A percentile compares a stretch with the other conserved stretches of the same genome.
Conservation (phyloP, 2,797 vertebrate species). For the Phoebastria nigripes region DNA sequence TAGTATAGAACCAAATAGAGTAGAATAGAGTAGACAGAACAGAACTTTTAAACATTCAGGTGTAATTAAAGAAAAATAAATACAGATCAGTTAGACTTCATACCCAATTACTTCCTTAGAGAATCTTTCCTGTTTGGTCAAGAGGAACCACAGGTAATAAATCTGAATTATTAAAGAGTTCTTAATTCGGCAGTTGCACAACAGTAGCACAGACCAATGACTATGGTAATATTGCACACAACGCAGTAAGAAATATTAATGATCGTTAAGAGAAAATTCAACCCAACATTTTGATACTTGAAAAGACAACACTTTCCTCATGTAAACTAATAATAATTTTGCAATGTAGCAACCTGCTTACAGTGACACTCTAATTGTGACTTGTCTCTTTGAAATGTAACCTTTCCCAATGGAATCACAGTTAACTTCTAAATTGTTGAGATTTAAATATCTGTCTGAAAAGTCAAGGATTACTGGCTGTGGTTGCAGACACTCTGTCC, state of each 20-base stretch:
- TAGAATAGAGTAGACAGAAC: background rate
- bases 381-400: background rate
- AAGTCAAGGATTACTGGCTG: rapidly evolving
- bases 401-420: background rate
- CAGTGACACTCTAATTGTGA: rapidly evolving
- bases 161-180: background rate
- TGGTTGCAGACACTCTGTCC: background rate
- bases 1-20: rapidly evolving
- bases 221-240: background rate
- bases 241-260: rapidly evolving
- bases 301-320: background rate
- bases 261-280: background rate
- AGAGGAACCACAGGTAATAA: background rate
- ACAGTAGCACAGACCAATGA: background rate
- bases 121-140: background rate
- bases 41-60: background rate
- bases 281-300: background rate
- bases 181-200: background rate
- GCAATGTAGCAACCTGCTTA: too few species aligned
- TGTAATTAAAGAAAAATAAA: background rate
- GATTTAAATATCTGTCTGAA: rapidly evolving
- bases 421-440: rapidly evolving
- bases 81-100: background rate
- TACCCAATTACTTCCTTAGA: background rate
- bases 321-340: background rate